Evolutionary conservation across 2,888 invertebrate genomes (phyloP).

Genomic region (Drosophila helvetica): DNA sequence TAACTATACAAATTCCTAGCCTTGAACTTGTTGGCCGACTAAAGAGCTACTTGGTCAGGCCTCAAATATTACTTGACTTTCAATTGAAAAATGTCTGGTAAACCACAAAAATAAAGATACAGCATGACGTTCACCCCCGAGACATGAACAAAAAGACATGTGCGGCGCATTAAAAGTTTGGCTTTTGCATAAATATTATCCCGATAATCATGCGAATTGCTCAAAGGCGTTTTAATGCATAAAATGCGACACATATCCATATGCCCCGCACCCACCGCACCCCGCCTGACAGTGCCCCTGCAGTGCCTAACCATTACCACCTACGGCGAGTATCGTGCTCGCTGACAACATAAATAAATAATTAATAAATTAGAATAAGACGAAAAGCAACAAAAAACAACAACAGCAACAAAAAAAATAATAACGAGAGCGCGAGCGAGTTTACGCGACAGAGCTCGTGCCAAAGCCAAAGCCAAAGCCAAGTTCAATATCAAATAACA

Average conservation of each 20-base stretch:
- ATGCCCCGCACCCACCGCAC: neutral
- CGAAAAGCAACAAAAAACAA: slow-evolving; percentile 27
- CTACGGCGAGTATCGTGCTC: slow-evolving; percentile 49
- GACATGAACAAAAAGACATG: slow-evolving; percentile 30
- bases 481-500: slow-evolving; percentile 74
- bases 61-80: neutral
- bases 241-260: slow-evolving; percentile 51
- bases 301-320: slow-evolving; percentile 39
- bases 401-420: slow-evolving; percentile 16
- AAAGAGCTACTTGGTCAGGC: no score
- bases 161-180: slow-evolving; percentile 46
- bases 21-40: neutral
- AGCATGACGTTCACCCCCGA: slow-evolving; percentile 23
- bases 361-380: slow-evolving; percentile 59
- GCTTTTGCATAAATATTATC: slow-evolving; percentile 37
- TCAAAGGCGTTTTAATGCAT: slow-evolving; percentile 59
- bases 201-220: slow-evolving; percentile 49
- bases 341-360: slow-evolving; percentile 67
- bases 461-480: slow-evolving; percentile 68
- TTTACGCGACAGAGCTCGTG: slow-evolving; percentile 47
- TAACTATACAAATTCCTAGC: neutral
- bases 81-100: neutral
- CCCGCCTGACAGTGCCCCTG: slow-evolving; percentile 1
- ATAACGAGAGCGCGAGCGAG: slow-evolving; percentile 28
- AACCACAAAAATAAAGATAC: slow-evolving; percentile 1